Evolutionary conservation across 2,113 vertebrate species (phyloP).

Genomic region (Phyllostomus hastatus): DNA sequence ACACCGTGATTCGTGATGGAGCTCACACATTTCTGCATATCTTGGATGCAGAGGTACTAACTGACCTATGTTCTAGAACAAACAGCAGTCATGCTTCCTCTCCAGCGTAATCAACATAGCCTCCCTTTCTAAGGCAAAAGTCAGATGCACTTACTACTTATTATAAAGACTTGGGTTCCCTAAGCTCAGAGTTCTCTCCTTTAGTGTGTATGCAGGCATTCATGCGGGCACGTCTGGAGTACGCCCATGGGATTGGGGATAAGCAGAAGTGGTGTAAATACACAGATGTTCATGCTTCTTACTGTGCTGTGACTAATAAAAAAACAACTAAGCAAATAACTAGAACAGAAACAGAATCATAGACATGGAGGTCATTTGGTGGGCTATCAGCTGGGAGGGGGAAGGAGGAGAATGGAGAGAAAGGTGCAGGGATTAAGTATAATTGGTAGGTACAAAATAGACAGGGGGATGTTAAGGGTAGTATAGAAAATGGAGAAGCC

Average conservation of each 20-base stretch:
- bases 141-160: background rate
- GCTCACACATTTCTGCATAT: background rate
- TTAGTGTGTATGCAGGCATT: background rate
- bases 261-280: background rate
- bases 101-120: background rate
- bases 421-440: too few relatives aligned
- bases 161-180: background rate
- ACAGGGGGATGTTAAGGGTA: too few relatives aligned
- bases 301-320: background rate
- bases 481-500: too few relatives aligned
- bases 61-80: background rate
- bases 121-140: background rate
- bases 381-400: too few relatives aligned
- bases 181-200: background rate
- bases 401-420: too few relatives aligned
- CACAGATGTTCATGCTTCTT: background rate
- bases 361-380: too few relatives aligned
- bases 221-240: background rate
- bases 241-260: fast-evolving
- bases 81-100: background rate
- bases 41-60: background rate
- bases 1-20: background rate
- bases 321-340: too few relatives aligned
- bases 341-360: too few relatives aligned
- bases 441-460: too few relatives aligned